These are phyloP conservation scores for Amiota communis DNA, from an alignment of 2,888 invertebrate species.

Conservation along the genomic window DNA sequence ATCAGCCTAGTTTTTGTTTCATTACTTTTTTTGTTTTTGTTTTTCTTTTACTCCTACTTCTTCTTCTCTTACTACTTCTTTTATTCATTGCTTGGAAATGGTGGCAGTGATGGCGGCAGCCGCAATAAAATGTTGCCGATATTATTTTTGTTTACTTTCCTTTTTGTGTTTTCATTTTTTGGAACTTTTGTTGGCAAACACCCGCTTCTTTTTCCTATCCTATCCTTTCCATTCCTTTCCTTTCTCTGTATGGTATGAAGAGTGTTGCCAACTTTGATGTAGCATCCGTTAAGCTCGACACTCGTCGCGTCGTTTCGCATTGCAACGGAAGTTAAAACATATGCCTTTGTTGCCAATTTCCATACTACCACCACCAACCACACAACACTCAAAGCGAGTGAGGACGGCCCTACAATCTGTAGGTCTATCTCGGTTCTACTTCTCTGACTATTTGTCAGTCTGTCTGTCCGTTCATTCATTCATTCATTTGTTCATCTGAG, in stretches of 20 bases:
- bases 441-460: background rate
- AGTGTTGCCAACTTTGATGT: constrained; percentile 63
- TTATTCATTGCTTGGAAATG: background rate
- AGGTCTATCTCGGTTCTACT: too few species aligned
- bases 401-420: too few species aligned
- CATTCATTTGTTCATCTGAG: constrained; percentile 51
- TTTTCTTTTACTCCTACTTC: constrained; percentile 35
- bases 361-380: too few species aligned
- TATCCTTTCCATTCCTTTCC: too few species aligned
- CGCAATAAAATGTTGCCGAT: constrained; percentile 69
- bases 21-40: constrained; percentile 12
- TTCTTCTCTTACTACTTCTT: background rate
- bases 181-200: constrained; percentile 47
- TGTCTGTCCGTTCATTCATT: constrained; percentile 2
- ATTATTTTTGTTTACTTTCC: constrained; percentile 50
- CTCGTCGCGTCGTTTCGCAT: constrained; percentile 43
- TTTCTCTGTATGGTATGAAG: too few species aligned
- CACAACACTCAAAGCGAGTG: background rate
- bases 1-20: constrained; percentile 31
- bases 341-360: constrained; percentile 9
- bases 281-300: constrained; percentile 64
- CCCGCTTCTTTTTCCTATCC: background rate
- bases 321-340: constrained; percentile 20
- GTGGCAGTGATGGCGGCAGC: background rate
- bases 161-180: constrained; percentile 27